A percentile compares a stretch with the other conserved stretches of the same genome.
These are phyloP conservation scores for Stegastes partitus DNA, from an alignment of 2,113 vertebrate species.

Conservation along the genomic window DNA sequence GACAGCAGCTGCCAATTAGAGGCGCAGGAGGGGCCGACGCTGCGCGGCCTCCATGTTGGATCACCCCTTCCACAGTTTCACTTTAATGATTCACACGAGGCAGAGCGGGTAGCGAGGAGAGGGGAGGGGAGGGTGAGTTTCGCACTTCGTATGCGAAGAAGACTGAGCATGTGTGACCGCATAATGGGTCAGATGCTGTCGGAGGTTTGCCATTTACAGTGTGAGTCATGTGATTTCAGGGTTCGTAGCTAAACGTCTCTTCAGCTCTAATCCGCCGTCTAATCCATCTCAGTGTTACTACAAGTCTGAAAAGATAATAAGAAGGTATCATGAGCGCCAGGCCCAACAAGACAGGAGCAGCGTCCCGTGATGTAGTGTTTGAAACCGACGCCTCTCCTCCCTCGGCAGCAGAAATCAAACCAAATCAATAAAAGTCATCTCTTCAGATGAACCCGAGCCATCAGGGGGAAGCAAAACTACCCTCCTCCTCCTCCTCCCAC, in stretches of 20 bases:
- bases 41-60: constrained; percentile 63
- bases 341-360: constrained; percentile 13
- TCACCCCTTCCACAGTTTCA: constrained; percentile 48
- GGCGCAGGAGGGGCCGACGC: constrained; percentile 15
- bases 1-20: constrained; percentile 79
- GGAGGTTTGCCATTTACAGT: constrained; percentile 44
- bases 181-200: constrained; percentile 42
- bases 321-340: constrained; percentile 33
- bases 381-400: constrained; percentile 39
- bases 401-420: constrained; percentile 75
- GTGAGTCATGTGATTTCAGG: constrained; percentile 45
- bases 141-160: constrained; percentile 34
- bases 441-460: constrained; percentile 75
- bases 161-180: constrained; percentile 37
- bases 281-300: not conserved
- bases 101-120: constrained; percentile 2
- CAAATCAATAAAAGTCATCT: constrained; percentile 82
- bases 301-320: constrained; percentile 37
- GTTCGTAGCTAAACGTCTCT: constrained; percentile 32
- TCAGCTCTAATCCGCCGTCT: not conserved
- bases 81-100: constrained; percentile 65
- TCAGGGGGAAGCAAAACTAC: constrained; percentile 65
- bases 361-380: constrained; percentile 50
- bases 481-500: constrained; percentile 33
- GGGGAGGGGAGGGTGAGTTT: constrained; percentile 15